Evolutionary conservation across 30 jellyfish, hydroid and myxozoan species (phyloP).

Genomic region (Pseudorhiza aurosa): DNA sequence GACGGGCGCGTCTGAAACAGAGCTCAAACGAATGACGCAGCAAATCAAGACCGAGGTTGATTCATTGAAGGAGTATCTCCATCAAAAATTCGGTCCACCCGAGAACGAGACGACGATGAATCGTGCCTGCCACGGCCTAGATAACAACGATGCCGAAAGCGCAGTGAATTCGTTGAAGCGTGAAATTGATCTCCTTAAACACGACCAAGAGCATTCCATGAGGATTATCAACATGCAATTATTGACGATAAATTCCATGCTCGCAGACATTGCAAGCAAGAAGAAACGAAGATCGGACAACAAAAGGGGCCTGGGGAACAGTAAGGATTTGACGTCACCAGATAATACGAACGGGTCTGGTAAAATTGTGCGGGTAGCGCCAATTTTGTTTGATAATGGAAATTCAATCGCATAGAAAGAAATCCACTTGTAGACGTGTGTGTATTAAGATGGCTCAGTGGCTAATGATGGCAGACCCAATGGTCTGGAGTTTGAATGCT

Average conservation of each 20-base stretch:
- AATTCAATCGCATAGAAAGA: constrained; percentile 14
- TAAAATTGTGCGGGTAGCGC: constrained; percentile 45
- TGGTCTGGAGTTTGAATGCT: too few relatives aligned
- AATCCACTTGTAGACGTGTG: too few relatives aligned
- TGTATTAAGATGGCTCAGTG: too few relatives aligned
- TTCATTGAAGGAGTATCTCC: constrained; percentile 38
- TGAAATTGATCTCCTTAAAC: constrained; percentile 32
- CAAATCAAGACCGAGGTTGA: constrained; percentile 78
- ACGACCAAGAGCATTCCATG: constrained; percentile 67
- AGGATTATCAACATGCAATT: constrained; percentile 49
- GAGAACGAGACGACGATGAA: constrained; percentile 3
- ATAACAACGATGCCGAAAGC: background rate
- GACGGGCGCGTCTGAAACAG: constrained; percentile 69
- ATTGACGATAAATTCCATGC: constrained; percentile 61
- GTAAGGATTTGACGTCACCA: background rate
- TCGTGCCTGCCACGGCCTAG: background rate
- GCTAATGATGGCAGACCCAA: too few relatives aligned
- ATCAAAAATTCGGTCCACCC: constrained; percentile 20
- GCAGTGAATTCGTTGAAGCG: background rate
- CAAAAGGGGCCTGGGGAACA: background rate
- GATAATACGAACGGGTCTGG: background rate
- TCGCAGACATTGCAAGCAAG: constrained; percentile 29
- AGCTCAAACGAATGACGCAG: constrained; percentile 78
- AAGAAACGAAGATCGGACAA: constrained; percentile 13
- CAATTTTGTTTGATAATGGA: constrained; percentile 8